Conservation (phyloP, 2,797 vertebrate species). For the Pyrocephalus nanus region DNA sequence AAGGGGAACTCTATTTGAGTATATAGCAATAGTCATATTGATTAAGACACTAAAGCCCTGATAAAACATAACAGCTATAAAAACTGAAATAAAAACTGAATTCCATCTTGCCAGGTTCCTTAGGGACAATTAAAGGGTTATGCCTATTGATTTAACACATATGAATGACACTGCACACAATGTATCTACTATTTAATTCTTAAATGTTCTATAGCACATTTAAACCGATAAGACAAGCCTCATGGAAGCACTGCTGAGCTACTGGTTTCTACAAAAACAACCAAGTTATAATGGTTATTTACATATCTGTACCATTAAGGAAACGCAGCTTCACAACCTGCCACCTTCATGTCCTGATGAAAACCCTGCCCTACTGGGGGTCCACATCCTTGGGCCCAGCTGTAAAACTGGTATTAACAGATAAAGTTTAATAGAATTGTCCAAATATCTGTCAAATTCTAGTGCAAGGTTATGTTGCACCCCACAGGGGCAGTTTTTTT, state of each 20-base stretch:
- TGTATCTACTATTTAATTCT: not conserved
- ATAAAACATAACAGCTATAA: not conserved
- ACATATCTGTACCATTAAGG: not conserved
- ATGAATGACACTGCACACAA: not conserved
- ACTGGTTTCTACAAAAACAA: not conserved
- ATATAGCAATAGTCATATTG: not conserved
- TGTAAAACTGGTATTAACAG: not conserved
- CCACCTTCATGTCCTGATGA: rapidly evolving
- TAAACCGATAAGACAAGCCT: not conserved
- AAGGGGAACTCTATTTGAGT: not conserved
- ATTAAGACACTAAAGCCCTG: not conserved
- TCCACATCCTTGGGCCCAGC: not conserved
- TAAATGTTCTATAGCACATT: not conserved
- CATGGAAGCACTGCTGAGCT: not conserved
- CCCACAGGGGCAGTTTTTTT: not conserved
- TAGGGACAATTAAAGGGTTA: not conserved
- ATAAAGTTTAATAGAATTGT: not conserved
- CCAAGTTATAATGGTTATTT: not conserved
- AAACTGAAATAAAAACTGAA: not conserved
- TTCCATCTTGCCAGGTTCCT: not conserved
- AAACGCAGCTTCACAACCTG: not conserved
- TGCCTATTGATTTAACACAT: not conserved
- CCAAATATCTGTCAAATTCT: not conserved
- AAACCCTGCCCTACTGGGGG: not conserved
- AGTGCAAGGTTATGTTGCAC: rapidly evolving